phyloP scores from a whole-genome alignment of 2,888 invertebrate genomes.

The Agrilus cyanescens region DNA sequence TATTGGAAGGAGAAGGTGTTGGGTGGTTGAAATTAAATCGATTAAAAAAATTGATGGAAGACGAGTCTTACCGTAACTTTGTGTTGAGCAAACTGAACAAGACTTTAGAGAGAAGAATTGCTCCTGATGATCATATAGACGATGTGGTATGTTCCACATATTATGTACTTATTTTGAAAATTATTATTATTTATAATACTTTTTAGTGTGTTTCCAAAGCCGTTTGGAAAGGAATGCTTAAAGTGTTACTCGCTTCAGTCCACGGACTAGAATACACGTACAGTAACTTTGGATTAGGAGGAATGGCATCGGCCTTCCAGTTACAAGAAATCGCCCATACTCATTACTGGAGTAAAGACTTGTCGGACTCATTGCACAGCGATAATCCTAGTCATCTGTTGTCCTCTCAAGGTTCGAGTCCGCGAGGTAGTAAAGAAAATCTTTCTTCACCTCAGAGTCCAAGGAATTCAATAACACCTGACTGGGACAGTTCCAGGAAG shows the following conservation, averaged over 20 bases:
- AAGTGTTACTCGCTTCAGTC: conserved; percentile 78
- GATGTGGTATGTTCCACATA: conserved; percentile 68
- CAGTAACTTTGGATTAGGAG: conserved; percentile 87
- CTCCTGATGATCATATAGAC: conserved; percentile 92
- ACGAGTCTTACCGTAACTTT: conserved; percentile 94
- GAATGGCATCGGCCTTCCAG: conserved; percentile 95
- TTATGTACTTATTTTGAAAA: background rate
- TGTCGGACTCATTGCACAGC: conserved; percentile 46
- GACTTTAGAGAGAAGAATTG: conserved; percentile 83
- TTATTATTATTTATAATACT: background rate
- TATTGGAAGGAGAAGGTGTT: conserved; percentile 85
- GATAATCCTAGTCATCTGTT: conserved; percentile 25
- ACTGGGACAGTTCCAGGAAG: conserved; percentile 46
- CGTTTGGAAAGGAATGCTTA: conserved; percentile 94
- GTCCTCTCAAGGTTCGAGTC: conserved; percentile 45
- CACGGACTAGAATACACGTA: conserved; percentile 87
- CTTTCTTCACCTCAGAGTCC: conserved; percentile 54
- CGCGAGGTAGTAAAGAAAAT: conserved; percentile 57
- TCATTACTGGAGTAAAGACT: conserved; percentile 90
- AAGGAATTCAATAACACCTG: conserved; percentile 41
- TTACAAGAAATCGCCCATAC: conserved; percentile 97
- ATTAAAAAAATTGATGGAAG: conserved; percentile 93
- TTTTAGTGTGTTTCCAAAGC: conserved; percentile 74
- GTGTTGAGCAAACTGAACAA: conserved; percentile 90
- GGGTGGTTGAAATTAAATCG: conserved; percentile 93